Evolutionary conservation across 2,113 vertebrate species (phyloP), one percentile per base, ranked within the genome.

Genomic region (Mobula birostris): DNA sequence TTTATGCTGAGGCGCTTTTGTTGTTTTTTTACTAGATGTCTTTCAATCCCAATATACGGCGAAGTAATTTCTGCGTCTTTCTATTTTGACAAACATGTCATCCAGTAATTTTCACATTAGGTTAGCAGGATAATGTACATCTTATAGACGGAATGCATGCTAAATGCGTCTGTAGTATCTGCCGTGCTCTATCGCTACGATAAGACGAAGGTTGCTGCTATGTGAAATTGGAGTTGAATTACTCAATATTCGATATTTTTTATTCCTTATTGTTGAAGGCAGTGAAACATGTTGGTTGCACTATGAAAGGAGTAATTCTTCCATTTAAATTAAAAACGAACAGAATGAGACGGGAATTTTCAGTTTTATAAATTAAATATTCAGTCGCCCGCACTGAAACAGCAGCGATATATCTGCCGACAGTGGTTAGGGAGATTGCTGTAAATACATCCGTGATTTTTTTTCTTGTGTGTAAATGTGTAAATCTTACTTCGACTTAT

Each of bases 41-140:
- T 21, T 36, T 76, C 21, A 74, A 48, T 29, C 68, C 72, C 40
- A 93, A 29, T 19, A 90, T 90, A 66, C 32, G 63, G n/a, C 85
- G 58, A 66, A 66, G 27, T 40, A 29, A 93, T 93, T 93, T 27
- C 91, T 56, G 91, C 68, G 91, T 74, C 40, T 93, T 74, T 5
- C 70, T 93, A 27, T 56, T 93, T 93, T 93, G 91, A 93, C 70
- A 93, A 93, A 93, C 72, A 66, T 92, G 90, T 92, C 90, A 72
- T 40, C 90, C 36, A 72, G 68, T 70, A 93, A 93, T 93, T 93
- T 93, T 93, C 91, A 93, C 40, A 74, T 74, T 68, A 74, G 74
- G 91, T 21, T 74, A 74, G 91, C 91, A 48, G 29, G 91, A 93
- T 93, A 93, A 93, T 93, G 91, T 68, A 93, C 74, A 72, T 93